Conservation (phyloP, 2,113 vertebrate species). For the Oostethus manadensis region DNA sequence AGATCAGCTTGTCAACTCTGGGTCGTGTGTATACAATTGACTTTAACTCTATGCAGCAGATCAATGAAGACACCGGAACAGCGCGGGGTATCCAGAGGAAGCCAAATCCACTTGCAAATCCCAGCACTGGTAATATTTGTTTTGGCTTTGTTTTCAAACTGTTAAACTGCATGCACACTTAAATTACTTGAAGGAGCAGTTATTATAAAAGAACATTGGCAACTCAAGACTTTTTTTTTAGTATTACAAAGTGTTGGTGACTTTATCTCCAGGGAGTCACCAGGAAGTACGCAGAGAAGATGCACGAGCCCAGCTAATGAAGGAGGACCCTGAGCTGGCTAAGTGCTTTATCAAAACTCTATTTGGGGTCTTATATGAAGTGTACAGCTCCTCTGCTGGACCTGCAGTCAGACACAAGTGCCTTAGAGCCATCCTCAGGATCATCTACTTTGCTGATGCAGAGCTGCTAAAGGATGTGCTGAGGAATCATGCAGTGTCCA, state of each 20-base stretch:
- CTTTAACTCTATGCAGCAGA: slow-evolving; percentile 99
- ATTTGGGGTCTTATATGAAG: slow-evolving; percentile 98
- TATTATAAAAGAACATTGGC: too few species aligned
- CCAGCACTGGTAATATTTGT: slow-evolving; percentile 81
- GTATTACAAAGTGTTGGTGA: not conserved
- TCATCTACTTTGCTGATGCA: slow-evolving; percentile 99
- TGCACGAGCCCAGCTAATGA: slow-evolving; percentile 96
- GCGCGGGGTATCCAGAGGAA: slow-evolving; percentile 99
- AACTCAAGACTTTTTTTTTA: not conserved
- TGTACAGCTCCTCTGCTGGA: slow-evolving; percentile 98
- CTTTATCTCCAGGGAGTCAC: slow-evolving; percentile 79
- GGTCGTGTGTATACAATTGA: slow-evolving; percentile 99
- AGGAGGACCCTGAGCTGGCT: slow-evolving; percentile 95
- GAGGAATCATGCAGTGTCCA: slow-evolving; percentile 98
- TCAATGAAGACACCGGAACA: slow-evolving; percentile 99
- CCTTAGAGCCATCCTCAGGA: slow-evolving; percentile 99
- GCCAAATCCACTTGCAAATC: slow-evolving; percentile 96
- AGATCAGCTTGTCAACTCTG: slow-evolving; percentile 97
- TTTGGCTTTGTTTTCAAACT: slow-evolving; percentile 1
- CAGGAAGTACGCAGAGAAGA: slow-evolving; percentile 93
- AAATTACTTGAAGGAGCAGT: too few species aligned
- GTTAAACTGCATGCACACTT: too few species aligned
- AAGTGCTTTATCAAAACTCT: slow-evolving; percentile 99
- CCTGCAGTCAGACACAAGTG: slow-evolving; percentile 99
- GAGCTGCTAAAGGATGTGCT: slow-evolving; percentile 98